Evolutionary conservation across 2,888 invertebrate species (phyloP).

Genomic region (Phlogophora meticulosa): DNA sequence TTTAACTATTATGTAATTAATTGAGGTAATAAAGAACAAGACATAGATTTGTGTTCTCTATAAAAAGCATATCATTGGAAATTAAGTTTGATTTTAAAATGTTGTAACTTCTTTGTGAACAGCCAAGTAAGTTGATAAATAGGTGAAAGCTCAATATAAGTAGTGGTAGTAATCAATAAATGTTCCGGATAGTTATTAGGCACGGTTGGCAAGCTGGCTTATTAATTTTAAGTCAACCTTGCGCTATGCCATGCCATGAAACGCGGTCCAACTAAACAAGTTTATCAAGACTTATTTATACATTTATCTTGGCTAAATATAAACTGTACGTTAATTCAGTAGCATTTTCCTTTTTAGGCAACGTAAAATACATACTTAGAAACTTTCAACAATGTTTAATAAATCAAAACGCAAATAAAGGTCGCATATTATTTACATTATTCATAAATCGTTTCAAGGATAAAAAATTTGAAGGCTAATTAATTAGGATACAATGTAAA

Average conservation of each 20-base stretch:
- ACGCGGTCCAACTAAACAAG: conserved; percentile 9
- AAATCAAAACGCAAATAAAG: conserved; percentile 50
- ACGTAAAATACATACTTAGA: conserved; percentile 14
- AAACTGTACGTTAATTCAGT: neutral
- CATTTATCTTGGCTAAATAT: conserved; percentile 9
- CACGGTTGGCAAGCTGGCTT: conserved; percentile 33
- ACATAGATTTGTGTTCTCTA: conserved; percentile 16
- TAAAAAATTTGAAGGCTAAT: conserved; percentile 62
- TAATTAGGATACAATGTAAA: conserved; percentile 69
- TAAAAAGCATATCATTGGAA: conserved; percentile 21
- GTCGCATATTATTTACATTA: conserved; percentile 55
- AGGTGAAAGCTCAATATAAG: conserved; percentile 44
- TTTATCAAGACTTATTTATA: conserved; percentile 1
- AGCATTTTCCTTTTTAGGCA: neutral
- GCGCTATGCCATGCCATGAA: conserved; percentile 14
- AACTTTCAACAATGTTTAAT: conserved; percentile 27
- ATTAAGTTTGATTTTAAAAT: conserved; percentile 14
- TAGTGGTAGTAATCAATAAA: conserved; percentile 52
- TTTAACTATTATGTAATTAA: conserved; percentile 1
- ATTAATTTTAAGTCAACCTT: conserved; percentile 54
- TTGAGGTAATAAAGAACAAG: conserved; percentile 8
- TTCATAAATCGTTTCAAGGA: conserved; percentile 55
- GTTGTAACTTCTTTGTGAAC: conserved; percentile 21
- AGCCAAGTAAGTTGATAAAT: conserved; percentile 36
- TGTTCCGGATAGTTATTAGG: conserved; percentile 40